Conservation (phyloP, 2,113 vertebrate genomes). For the Percina caprodes region DNA sequence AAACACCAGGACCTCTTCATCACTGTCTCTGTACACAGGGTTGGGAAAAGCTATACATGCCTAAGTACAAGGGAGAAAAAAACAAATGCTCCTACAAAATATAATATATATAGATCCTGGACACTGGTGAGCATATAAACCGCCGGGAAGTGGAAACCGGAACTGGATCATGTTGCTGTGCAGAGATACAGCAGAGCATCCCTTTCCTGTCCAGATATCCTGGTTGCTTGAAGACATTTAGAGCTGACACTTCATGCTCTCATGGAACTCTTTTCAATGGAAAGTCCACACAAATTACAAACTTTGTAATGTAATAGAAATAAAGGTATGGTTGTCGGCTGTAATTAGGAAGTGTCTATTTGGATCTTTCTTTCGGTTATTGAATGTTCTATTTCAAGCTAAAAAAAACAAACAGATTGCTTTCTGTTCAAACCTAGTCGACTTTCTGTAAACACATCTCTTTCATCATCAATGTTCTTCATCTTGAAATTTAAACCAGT, state of each 20-base stretch:
- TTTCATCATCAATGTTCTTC: background rate
- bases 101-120: no score
- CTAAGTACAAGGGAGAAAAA: background rate
- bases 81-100: background rate
- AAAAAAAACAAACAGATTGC: background rate
- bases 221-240: background rate
- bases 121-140: no score
- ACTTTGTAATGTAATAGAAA: background rate
- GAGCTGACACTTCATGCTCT: background rate
- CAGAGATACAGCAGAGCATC: background rate
- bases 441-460: no score
- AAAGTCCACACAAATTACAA: background rate
- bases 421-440: no score
- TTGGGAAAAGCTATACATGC: slow-evolving; percentile 1
- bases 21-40: slow-evolving; percentile 43
- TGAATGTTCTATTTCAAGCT: background rate
- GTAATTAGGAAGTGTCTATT: background rate
- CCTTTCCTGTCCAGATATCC: background rate
- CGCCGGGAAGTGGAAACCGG: no score
- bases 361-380: background rate
- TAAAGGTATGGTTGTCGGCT: background rate
- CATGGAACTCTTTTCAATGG: background rate
- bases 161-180: background rate
- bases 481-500: background rate
- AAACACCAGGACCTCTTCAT: slow-evolving; percentile 64